These are phyloP conservation scores for Fabriciana adippe DNA, from an alignment of 2,888 invertebrate species.

Conservation along the genomic window DNA sequence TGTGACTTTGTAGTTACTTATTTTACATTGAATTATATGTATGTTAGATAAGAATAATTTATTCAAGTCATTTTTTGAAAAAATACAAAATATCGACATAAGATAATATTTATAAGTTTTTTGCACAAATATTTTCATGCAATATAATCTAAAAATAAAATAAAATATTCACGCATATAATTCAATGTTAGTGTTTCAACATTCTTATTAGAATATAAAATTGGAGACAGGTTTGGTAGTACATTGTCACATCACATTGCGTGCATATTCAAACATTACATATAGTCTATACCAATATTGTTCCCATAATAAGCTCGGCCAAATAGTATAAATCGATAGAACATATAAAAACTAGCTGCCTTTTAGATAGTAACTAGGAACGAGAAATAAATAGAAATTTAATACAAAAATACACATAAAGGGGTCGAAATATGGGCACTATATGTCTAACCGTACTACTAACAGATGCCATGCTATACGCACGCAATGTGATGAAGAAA, in stretches of 20 bases:
- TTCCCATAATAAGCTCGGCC: conserved; percentile 80
- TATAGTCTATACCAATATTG: conserved; percentile 66
- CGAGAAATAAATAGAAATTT: conserved; percentile 31
- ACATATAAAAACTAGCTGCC: conserved; percentile 62
- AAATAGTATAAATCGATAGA: conserved; percentile 48
- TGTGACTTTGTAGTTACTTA: conserved; percentile 33
- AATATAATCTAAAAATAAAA: too few species aligned
- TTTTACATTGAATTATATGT: conserved; percentile 17
- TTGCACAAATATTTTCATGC: background rate
- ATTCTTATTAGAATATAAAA: conserved; percentile 34
- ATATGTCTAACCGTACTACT: conserved; percentile 53
- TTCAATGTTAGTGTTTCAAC: conserved; percentile 41
- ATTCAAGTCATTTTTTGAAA: background rate
- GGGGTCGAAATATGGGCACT: conserved; percentile 46
- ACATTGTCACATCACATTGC: conserved; percentile 47
- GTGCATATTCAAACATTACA: conserved; percentile 50
- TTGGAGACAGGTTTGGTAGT: conserved; percentile 53
- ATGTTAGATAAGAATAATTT: background rate
- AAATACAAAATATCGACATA: conserved; percentile 2
- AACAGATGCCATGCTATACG: conserved; percentile 66
- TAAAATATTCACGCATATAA: conserved; percentile 17
- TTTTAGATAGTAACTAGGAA: conserved; percentile 44
- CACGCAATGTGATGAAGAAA: conserved; percentile 56
- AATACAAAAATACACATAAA: conserved; percentile 23
- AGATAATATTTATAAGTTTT: background rate